Evolutionary conservation across 2,797 vertebrate species (phyloP).

Genomic region (Fratercula arctica): DNA sequence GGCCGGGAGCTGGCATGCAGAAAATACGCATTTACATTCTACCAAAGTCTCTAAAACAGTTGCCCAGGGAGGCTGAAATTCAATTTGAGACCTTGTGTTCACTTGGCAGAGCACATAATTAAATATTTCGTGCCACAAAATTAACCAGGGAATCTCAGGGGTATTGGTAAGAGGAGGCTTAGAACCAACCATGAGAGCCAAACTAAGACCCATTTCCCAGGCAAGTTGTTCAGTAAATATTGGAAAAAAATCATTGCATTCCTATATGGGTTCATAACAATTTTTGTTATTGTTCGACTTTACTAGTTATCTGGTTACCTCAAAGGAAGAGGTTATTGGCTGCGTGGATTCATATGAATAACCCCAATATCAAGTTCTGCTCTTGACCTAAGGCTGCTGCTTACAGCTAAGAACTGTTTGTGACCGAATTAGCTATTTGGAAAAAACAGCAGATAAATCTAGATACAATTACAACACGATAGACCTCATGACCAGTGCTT

Average conservation of each 20-base stretch:
- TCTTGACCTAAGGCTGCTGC: not conserved
- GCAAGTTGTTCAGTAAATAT: not conserved
- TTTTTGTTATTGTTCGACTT: not conserved
- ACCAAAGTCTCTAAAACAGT: constrained; percentile 38
- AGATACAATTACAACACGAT: not conserved
- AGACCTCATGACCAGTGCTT: not conserved
- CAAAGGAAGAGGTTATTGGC: not conserved
- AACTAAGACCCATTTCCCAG: constrained; percentile 37
- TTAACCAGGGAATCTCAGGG: constrained; percentile 25
- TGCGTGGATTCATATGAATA: not conserved
- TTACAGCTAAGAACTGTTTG: not conserved
- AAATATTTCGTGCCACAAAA: constrained; percentile 52
- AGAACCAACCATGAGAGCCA: constrained; percentile 14
- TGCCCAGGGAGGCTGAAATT: constrained; percentile 37
- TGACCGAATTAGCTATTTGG: not conserved
- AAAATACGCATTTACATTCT: constrained; percentile 10
- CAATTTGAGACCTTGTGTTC: constrained; percentile 42
- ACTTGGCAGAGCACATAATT: constrained; percentile 35
- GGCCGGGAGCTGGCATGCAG: not conserved
- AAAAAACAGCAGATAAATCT: not conserved
- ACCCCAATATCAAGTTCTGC: not conserved
- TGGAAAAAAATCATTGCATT: not conserved
- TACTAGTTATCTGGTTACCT: not conserved
- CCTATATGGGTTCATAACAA: not conserved
- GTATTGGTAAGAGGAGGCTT: not conserved